Base-by-base conservation (phyloP, 2,888 invertebrate species). In the Cephus rjabovi region DNA sequence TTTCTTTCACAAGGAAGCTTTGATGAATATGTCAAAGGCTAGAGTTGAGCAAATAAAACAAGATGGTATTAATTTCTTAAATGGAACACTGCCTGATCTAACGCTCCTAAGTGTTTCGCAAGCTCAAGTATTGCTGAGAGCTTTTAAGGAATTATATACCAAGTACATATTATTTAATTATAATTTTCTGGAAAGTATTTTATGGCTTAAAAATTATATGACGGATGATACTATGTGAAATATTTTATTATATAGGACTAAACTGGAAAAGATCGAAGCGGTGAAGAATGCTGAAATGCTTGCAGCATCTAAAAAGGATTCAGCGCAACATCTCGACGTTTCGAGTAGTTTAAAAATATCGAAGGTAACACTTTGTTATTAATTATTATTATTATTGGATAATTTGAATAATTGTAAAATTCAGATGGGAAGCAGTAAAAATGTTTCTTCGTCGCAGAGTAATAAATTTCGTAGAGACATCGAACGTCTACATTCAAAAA, bases 51-150 rank as follows among this genome's bases (percentile, higher is more conserved):
- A 92, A 80, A 87, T 92, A 68, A 83, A 90, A 76, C 85, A 87
- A 31, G 85, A 89, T 4, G 87, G 92, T 23, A 81, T 89, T 30
- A 90, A 89, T 74, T 93, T 90, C 83, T 80, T 92, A 15, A 83
- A 87, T 0, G 87, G 90, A 77, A 87, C 87, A 56, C 88, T 89
- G 3, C 84, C 87, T n/a, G 91, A 92, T 77, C 80, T 92, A 1
- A 87, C 88, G 30, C 79, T 92, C 3, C 78, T 91, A 34, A 92
- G 88, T 74, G 88, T 91, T 3, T 87, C 90, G 2, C 92, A 92
- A 77, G 86, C 88, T 4, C 86, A 87, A 56, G 79, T 86, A n/a
- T 87, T 90, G 34, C 82, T 92, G 77, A 87, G 88, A 77, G 86
- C 89, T n/a, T 88, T 92, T 37, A 92, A 91, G 84, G 85, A 89